phyloP scores from a whole-genome alignment of 2,888 invertebrate genomes.

The Xestia xanthographa region DNA sequence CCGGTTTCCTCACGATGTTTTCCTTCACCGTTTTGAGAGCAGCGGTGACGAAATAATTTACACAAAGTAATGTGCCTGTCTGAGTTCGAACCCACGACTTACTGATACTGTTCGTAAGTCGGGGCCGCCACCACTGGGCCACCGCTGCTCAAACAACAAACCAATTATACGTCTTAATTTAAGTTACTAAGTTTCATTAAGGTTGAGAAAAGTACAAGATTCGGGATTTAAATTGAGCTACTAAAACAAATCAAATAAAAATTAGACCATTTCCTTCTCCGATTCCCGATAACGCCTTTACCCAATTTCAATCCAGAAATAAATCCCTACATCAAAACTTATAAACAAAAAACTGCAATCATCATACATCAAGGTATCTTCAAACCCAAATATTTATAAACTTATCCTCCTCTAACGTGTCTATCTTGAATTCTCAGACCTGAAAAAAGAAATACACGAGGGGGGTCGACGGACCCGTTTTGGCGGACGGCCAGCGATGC shows the following conservation, averaged over 20 bases:
- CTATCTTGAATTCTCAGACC: conserved; percentile 69
- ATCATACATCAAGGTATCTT: conserved; percentile 43
- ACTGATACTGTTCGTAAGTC: too few relatives aligned
- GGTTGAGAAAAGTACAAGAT: not conserved
- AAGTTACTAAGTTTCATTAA: not conserved
- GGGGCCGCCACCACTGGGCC: too few relatives aligned
- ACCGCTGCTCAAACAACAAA: too few relatives aligned
- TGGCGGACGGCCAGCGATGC: conserved; percentile 79
- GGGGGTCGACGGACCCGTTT: conserved; percentile 78
- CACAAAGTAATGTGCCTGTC: too few relatives aligned
- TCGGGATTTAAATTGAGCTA: not conserved
- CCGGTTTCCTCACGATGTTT: too few relatives aligned
- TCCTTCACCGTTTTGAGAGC: too few relatives aligned
- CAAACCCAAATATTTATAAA: conserved; percentile 55
- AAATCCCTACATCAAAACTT: conserved; percentile 25
- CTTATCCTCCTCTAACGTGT: conserved; percentile 59
- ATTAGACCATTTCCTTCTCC: conserved; percentile 20
- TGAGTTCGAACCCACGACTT: too few relatives aligned
- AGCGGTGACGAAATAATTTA: too few relatives aligned
- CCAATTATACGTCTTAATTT: not conserved
- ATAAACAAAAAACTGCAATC: conserved; percentile 43
- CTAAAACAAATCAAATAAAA: conserved; percentile 25
- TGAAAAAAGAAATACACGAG: conserved; percentile 67
- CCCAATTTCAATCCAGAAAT: conserved; percentile 36
- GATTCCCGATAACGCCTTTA: conserved; percentile 23